These are phyloP conservation scores for Drosophila anomalata DNA, from an alignment of 2,888 invertebrate species.

Conservation along the genomic window DNA sequence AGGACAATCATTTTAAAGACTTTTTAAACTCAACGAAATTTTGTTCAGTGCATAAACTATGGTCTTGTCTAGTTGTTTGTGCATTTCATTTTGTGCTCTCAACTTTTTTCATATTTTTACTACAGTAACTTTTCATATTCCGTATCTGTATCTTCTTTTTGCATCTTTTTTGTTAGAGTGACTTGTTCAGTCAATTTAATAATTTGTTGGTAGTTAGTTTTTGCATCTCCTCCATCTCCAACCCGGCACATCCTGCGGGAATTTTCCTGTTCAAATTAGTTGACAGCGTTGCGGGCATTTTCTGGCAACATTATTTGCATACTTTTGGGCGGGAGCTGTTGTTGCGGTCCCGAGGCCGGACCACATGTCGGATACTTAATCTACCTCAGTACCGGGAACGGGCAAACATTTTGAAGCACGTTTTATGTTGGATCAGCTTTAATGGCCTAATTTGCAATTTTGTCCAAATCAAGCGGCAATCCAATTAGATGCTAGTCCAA, in stretches of 20 bases:
- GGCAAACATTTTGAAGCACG: conserved; percentile 29
- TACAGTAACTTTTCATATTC: conserved; percentile 49
- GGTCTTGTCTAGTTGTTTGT: conserved; percentile 50
- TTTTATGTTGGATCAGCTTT: conserved; percentile 33
- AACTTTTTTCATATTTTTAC: conserved; percentile 62
- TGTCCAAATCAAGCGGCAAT: conserved; percentile 47
- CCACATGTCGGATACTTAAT: conserved; percentile 56
- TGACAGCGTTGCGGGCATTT: conserved; percentile 29
- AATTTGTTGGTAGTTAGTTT: conserved; percentile 51
- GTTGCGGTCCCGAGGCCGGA: conserved; percentile 17
- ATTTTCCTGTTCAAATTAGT: conserved; percentile 29
- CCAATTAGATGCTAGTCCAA: conserved; percentile 45
- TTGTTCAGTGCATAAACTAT: not conserved
- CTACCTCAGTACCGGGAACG: conserved; percentile 1
- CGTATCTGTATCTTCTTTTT: conserved; percentile 21
- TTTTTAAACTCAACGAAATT: not conserved
- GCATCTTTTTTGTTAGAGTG: conserved; percentile 16
- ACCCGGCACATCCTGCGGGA: not conserved
- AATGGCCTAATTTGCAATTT: conserved; percentile 44
- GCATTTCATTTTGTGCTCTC: conserved; percentile 56
- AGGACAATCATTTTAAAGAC: not conserved
- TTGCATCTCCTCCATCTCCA: not conserved
- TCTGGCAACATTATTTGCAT: conserved; percentile 33
- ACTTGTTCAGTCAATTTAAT: conserved; percentile 62
- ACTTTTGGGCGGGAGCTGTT: conserved; percentile 33